phyloP scores from a whole-genome alignment of 1,140 invertebrate genomes.

The Gonatopus flavifemur region DNA sequence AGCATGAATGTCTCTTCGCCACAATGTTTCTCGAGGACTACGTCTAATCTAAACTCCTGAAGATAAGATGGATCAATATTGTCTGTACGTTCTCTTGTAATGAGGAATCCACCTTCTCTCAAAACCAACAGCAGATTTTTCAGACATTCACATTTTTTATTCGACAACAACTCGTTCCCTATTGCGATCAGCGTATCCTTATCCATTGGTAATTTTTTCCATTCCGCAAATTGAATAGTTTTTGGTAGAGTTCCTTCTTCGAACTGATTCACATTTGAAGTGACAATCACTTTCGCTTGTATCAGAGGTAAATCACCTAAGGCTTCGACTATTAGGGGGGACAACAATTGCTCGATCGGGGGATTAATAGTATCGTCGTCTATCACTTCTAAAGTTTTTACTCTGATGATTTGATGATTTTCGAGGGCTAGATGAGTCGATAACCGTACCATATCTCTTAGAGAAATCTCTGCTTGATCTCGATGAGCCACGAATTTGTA shows the following conservation, averaged over 20 bases:
- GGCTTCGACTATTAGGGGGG: slow-evolving; percentile 58
- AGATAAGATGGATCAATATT: slow-evolving; percentile 13
- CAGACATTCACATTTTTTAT: slow-evolving; percentile 21
- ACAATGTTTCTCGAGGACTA: slow-evolving; percentile 36
- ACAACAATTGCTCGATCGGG: slow-evolving; percentile 50
- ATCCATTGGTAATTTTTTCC: slow-evolving; percentile 61
- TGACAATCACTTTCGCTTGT: slow-evolving; percentile 57
- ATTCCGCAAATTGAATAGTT: slow-evolving; percentile 60
- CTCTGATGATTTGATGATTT: slow-evolving; percentile 67
- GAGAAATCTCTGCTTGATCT: slow-evolving; percentile 10
- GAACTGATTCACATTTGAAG: slow-evolving; percentile 39
- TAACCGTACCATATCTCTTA: slow-evolving; percentile 57
- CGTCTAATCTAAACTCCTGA: slow-evolving; percentile 31
- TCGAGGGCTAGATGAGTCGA: slow-evolving; percentile 74
- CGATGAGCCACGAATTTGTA: slow-evolving; percentile 67
- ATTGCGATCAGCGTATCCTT: slow-evolving; percentile 61
- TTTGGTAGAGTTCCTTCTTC: slow-evolving; percentile 57
- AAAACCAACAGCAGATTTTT: slow-evolving; percentile 32
- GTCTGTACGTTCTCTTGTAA: slow-evolving; percentile 44
- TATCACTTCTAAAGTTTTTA: slow-evolving; percentile 70
- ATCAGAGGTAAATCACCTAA: slow-evolving; percentile 64
- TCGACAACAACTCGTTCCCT: slow-evolving; percentile 32
- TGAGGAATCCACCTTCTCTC: slow-evolving; percentile 50
- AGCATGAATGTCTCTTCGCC: slow-evolving; percentile 34
- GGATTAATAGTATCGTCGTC: slow-evolving; percentile 57